Conservation (phyloP, 2,888 invertebrate genomes). For the Tachina grossa region DNA sequence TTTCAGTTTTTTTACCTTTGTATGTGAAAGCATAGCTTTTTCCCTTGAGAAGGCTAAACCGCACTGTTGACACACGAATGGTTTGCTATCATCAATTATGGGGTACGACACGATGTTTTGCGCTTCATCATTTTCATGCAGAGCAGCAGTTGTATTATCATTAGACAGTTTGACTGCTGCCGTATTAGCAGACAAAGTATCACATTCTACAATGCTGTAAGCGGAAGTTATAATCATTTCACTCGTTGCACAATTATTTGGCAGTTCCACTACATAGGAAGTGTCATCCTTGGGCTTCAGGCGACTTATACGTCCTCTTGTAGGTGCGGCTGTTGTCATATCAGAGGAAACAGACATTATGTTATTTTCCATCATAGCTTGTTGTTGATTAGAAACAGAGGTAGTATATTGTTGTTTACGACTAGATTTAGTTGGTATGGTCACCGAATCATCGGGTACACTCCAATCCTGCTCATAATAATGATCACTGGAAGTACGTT, state of each 20-base stretch:
- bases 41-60: conserved; percentile 91
- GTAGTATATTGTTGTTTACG: conserved; percentile 69
- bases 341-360: conserved; percentile 22
- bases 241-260: conserved; percentile 46
- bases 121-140: conserved; percentile 14
- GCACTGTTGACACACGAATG: conserved; percentile 91
- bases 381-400: conserved; percentile 41
- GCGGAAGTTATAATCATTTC: conserved; percentile 58
- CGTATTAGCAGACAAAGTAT: conserved; percentile 62
- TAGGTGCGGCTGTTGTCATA: conserved; percentile 47
- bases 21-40: conserved; percentile 91
- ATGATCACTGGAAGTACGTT: conserved; percentile 77
- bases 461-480: conserved; percentile 81
- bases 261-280: conserved; percentile 75
- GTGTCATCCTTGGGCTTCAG: conserved; percentile 80
- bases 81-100: conserved; percentile 88
- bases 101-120: conserved; percentile 82
- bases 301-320: conserved; percentile 78
- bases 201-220: conserved; percentile 63
- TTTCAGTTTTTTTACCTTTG: conserved; percentile 83
- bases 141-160: conserved; percentile 53
- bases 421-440: conserved; percentile 72
- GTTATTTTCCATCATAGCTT: conserved; percentile 47
- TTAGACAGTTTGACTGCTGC: conserved; percentile 63
- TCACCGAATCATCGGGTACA: conserved; percentile 67